A percentile compares a stretch with the other conserved stretches of the same genome.
phyloP scores from a whole-genome alignment of 1,140 invertebrate genomes.

The Drosophila persimilis region DNA sequence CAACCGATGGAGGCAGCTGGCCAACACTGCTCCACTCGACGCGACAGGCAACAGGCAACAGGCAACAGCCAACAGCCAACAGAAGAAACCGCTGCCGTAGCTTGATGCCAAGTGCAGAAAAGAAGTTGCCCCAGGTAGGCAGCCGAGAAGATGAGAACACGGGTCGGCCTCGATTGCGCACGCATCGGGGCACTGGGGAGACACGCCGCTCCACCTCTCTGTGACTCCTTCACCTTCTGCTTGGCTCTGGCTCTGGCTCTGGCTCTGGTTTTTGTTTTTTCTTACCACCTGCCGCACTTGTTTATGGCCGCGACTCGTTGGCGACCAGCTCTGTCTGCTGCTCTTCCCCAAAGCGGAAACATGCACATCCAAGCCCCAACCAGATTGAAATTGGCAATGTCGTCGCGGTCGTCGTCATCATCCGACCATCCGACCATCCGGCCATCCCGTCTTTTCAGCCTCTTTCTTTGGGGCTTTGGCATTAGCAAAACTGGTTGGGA shows the following conservation, averaged over 20 bases:
- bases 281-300: conserved; percentile 62
- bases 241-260: not conserved
- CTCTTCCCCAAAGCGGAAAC: conserved; percentile 45
- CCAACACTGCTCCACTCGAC: conserved; percentile 17
- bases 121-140: conserved; percentile 39
- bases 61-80: conserved; percentile 3
- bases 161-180: conserved; percentile 37
- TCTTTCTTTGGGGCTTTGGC: conserved; percentile 21
- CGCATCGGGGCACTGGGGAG: conserved; percentile 16
- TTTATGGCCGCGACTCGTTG: conserved; percentile 55
- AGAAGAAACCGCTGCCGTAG: not conserved
- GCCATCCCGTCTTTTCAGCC: conserved; percentile 5
- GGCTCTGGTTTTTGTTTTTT: not conserved
- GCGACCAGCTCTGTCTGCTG: conserved; percentile 38
- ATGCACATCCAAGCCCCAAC: conserved; percentile 41
- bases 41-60: conserved; percentile 1
- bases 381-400: conserved; percentile 59
- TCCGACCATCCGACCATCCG: too few relatives aligned
- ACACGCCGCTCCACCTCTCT: conserved; percentile 2
- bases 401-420: conserved; percentile 24
- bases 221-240: conserved; percentile 5
- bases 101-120: conserved; percentile 17
- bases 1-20: conserved; percentile 23
- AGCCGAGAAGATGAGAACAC: conserved; percentile 36
- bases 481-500: conserved; percentile 47